Percentiles rank a stretch among this genome's conserved stretches.
These are phyloP conservation scores for Drosophila multiciliata DNA, from an alignment of 2,888 invertebrate species.

Conservation along the genomic window DNA sequence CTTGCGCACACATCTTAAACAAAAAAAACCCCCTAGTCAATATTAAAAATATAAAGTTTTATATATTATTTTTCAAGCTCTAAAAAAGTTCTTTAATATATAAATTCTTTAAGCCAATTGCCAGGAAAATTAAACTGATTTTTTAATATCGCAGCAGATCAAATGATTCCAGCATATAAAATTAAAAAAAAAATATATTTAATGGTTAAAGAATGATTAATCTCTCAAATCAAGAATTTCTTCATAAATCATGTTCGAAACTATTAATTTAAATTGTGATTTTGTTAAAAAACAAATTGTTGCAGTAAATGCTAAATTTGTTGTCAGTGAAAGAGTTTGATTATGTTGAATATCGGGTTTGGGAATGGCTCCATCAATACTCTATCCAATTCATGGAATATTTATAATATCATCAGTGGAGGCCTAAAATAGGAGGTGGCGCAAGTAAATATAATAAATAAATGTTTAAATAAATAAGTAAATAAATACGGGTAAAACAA, in stretches of 20 bases:
- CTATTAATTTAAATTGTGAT: not conserved
- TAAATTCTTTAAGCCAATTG: not conserved
- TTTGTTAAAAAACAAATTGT: not conserved
- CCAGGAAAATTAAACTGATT: not conserved
- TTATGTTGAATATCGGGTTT: not conserved
- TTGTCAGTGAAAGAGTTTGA: not conserved
- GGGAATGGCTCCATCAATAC: not conserved
- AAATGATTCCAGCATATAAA: not conserved
- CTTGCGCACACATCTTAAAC: not conserved
- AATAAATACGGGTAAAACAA: slow-evolving; percentile 23
- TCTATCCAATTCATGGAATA: not conserved
- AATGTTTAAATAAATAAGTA: slow-evolving; percentile 54
- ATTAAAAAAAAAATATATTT: no score
- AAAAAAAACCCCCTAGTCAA: slow-evolving; percentile 20
- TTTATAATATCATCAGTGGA: not conserved
- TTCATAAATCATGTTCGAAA: not conserved
- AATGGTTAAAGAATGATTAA: not conserved
- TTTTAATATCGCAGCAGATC: not conserved
- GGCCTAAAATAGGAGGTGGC: not conserved
- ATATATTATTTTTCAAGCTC: slow-evolving; percentile 16
- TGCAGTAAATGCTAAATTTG: not conserved
- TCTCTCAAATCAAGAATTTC: not conserved
- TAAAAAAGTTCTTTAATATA: not conserved
- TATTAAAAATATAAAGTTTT: slow-evolving; percentile 73
- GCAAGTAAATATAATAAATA: slow-evolving; percentile 43